Base-by-base conservation (phyloP, 1,140 invertebrate genomes). In the Nasonia giraulti region DNA sequence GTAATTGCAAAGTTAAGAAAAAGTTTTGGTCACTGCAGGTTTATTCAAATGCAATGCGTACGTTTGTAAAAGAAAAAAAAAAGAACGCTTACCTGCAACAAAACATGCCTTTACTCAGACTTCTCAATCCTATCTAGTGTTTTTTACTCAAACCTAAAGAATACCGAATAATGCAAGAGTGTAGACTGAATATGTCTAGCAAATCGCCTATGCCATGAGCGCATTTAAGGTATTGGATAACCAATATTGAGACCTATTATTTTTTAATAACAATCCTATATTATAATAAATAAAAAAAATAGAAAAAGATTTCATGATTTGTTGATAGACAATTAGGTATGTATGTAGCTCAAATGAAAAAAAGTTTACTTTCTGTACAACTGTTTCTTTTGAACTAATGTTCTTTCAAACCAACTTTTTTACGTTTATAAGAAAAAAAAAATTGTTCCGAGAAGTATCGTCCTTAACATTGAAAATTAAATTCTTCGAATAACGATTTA, bases 401-500 rank as follows among this genome's bases (percentile, higher is more conserved):
- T 55, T 87, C 82, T 85, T 85, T 84, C 62, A 84, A 37, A 37
- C 4, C 5, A 37, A 37, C 33, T 86, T 87, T 27, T 88, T 86
- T 85, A 82, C 50, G 85, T 84, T 83, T 85, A 82, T 83, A 80
- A 75, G 80, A 83, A 79, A 88, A 88, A 88, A 89, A 89, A 89
- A 89, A 91, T 89, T 90, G 87, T 91, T 91, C 88, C 89, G 86
- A 84, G 87, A 87, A 76, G 87, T 87, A 86, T 84, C 87, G 86
- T 87, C 87, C 87, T 87, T 87, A 89, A 88, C 86, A 89, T 88
- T 88, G 86, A 87, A 77, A 80, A 87, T 86, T 88, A 88, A 82
- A 88, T 87, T 87, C 86, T 87, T 75, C 5, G 79, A 84, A 86
- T 71, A 75, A 87, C 73, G 33, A 37, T 87, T 74, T 83, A 82